These are phyloP conservation scores for Zaprionus africanus DNA, from an alignment of 1,140 invertebrate species.

Conservation along the genomic window DNA sequence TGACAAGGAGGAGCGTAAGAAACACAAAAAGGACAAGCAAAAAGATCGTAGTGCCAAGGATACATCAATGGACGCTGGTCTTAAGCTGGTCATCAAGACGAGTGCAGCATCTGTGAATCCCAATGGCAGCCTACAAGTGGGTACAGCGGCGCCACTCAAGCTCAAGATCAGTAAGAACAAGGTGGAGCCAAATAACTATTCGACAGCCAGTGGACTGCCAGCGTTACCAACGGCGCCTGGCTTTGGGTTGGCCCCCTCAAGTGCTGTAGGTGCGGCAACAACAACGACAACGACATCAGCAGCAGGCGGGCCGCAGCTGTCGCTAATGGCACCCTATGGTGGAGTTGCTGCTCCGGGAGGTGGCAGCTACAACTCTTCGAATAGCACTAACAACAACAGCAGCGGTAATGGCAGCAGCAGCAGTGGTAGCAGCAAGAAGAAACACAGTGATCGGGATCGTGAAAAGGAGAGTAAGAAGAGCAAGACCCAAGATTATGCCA, in stretches of 20 bases:
- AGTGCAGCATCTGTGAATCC: constrained; percentile 42
- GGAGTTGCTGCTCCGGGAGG: background rate
- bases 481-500: constrained; percentile 74
- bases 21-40: constrained; percentile 88
- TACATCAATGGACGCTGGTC: constrained; percentile 68
- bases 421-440: constrained; percentile 83
- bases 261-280: constrained; percentile 8
- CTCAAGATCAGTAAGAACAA: constrained; percentile 89
- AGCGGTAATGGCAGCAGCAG: constrained; percentile 44
- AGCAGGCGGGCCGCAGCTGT: constrained; percentile 15
- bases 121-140: constrained; percentile 59
- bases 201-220: constrained; percentile 41
- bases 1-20: constrained; percentile 86
- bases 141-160: constrained; percentile 80
- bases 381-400: constrained; percentile 27
- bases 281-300: constrained; percentile 25
- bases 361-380: constrained; percentile 44
- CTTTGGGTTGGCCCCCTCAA: constrained; percentile 31
- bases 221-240: constrained; percentile 32
- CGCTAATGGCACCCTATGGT: constrained; percentile 45
- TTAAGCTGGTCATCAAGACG: constrained; percentile 69
- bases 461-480: constrained; percentile 83
- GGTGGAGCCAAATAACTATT: constrained; percentile 69
- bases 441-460: constrained; percentile 86
- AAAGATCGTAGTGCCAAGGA: constrained; percentile 85